Percentiles rank a stretch among this genome's conserved stretches.
These are phyloP conservation scores for Globia sparganii DNA, from an alignment of 2,888 invertebrate genomes.

Conservation along the genomic window DNA sequence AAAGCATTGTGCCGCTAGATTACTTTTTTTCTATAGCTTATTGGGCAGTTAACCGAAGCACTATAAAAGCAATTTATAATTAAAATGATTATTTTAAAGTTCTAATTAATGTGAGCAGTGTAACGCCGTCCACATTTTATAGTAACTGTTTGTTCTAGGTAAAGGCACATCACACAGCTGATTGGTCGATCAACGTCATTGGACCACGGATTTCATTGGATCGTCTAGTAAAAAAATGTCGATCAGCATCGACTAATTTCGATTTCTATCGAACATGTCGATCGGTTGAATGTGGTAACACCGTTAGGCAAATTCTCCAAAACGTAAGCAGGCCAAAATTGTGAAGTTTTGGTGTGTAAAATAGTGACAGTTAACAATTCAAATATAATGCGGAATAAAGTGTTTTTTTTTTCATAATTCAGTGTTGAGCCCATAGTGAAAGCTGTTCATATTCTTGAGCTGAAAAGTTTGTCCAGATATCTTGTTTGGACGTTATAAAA, in stretches of 20 bases:
- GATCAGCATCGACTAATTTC: not conserved
- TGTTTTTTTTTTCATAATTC: not conserved
- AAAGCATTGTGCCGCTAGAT: not conserved
- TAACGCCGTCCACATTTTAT: not conserved
- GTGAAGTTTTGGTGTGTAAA: not conserved
- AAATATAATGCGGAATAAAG: not conserved
- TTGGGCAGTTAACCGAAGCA: not conserved
- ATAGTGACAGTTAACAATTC: not conserved
- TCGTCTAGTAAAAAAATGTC: not conserved
- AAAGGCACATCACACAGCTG: not conserved
- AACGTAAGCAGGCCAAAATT: not conserved
- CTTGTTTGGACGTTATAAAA: too few relatives aligned
- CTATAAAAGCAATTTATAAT: not conserved
- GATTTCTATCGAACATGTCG: not conserved
- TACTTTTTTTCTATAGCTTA: not conserved
- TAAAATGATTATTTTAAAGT: not conserved
- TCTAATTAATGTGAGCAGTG: not conserved
- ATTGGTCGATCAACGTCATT: not conserved
- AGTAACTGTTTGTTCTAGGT: not conserved
- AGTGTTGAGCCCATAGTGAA: not conserved
- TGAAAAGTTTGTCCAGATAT: not conserved
- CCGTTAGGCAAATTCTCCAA: not conserved
- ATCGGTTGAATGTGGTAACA: not conserved
- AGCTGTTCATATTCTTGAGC: not conserved
- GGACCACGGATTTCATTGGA: too few relatives aligned